A percentile compares a stretch with the other conserved stretches of the same genome.
Evolutionary conservation across 2,888 invertebrate species (phyloP).

Genomic region (Stenolophus ochropezus): DNA sequence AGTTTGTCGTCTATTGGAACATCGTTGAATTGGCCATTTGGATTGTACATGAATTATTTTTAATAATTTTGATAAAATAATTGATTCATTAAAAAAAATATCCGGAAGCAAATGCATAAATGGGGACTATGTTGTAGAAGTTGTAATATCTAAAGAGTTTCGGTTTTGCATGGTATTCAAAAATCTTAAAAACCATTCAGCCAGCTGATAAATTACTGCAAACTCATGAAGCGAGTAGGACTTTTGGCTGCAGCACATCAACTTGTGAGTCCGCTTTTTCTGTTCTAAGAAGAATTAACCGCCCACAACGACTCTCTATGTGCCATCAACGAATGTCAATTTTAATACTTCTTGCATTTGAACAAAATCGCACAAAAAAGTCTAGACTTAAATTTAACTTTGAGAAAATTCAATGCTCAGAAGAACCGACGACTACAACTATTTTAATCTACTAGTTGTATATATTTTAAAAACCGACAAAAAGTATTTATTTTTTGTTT

Average conservation of each 20-base stretch:
- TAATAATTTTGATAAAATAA: neutral
- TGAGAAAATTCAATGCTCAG: neutral
- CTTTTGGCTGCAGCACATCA: neutral
- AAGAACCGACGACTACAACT: neutral
- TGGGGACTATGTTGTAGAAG: neutral
- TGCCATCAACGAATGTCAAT: neutral
- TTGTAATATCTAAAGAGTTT: neutral
- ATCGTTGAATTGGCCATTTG: conserved; percentile 21
- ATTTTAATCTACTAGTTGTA: neutral
- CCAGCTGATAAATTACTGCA: conserved; percentile 2
- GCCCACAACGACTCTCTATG: neutral
- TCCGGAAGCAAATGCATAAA: neutral
- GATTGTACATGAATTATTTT: neutral
- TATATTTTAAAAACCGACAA: neutral
- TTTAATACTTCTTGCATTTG: neutral
- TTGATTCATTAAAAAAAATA: neutral
- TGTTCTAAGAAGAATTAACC: neutral
- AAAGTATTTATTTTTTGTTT: neutral
- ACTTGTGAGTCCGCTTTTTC: neutral
- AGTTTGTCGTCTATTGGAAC: conserved; percentile 34
- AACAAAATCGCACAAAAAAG: neutral
- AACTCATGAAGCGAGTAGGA: too few relatives aligned
- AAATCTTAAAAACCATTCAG: neutral
- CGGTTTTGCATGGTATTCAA: conserved; percentile 1
- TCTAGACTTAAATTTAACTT: neutral